Evolutionary conservation across 1,140 invertebrate species (phyloP), one percentile per base, ranked within the genome.

Genomic region (Zaprionus ornatus): DNA sequence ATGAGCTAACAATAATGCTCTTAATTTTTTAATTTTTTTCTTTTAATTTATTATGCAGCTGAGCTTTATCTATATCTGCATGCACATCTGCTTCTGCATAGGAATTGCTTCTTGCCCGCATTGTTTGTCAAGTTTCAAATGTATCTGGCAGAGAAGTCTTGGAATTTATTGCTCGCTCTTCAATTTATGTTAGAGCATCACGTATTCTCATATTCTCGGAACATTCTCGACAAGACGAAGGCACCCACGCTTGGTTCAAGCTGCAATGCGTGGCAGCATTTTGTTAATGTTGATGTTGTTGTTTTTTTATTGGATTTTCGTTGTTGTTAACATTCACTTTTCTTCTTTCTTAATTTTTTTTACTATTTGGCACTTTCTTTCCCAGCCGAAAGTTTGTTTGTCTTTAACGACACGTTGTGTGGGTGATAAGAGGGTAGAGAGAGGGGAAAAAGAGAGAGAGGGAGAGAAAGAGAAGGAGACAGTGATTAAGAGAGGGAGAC

Each of bases 1-100:
- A 82, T 85, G 82, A 85, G 80, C 75, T 69, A 77, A 85, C 80
- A 87, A 88, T 87, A 87, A 87, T 84, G 77, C 75, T 88, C 80
- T 80, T 85, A 80, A 81, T 84, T 82, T 75, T 76, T 27, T 19
- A 40, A 23, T 64, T 60, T 56, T 63, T 25, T 64, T 70, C 12
- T 71, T 52, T 55, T 60, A 54, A 71, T 76, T 76, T 67, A 62
- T 55, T 69, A 64, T 75, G 52, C 60, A 63, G 54, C 25, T 54
- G 72, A 74, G 35, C 59, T 70, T 70, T 63, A 68, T 77, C 29
- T 82, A 25, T 55, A 70, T 77, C 32, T 82, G 45, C 73, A 71
- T 50, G 54, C 50, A 52, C 70, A 73, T 66, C 60, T 54, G 62
- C 62, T 71, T 79, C 63, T 71, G 48, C 55, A 75, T 55, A 54